Evolutionary conservation across 2,888 invertebrate genomes (phyloP).

Genomic region (Amphipyra berbera): DNA sequence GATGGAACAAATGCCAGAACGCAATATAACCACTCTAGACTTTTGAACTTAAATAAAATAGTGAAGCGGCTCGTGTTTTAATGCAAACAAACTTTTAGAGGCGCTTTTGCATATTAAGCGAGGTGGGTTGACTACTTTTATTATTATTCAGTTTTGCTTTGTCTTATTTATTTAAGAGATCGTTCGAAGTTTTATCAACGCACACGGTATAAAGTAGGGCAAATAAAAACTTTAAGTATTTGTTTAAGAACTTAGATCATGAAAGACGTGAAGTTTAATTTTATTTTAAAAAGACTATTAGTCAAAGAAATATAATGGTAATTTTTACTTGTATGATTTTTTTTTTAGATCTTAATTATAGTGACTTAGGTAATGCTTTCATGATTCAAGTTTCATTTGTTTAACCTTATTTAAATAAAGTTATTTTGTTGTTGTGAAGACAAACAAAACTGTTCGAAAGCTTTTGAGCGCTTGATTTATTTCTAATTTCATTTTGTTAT

Average conservation of each 20-base stretch:
- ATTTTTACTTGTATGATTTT: conserved; percentile 17
- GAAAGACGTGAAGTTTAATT: conserved; percentile 69
- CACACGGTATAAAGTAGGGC: conserved; percentile 69
- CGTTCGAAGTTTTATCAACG: conserved; percentile 67
- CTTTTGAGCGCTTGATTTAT: conserved; percentile 83
- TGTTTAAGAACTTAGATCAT: conserved; percentile 79
- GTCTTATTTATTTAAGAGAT: conserved; percentile 81
- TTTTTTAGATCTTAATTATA: conserved; percentile 7
- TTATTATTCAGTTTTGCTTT: conserved; percentile 88
- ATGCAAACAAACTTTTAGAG: conserved; percentile 90
- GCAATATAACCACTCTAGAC: conserved; percentile 90
- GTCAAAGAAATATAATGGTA: conserved; percentile 3
- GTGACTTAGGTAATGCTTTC: conserved; percentile 69
- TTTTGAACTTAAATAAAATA: conserved; percentile 88
- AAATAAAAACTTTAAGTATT: conserved; percentile 70
- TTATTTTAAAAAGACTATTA: conserved; percentile 21
- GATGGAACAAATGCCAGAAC: conserved; percentile 88
- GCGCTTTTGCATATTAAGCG: conserved; percentile 90
- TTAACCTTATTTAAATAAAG: conserved; percentile 71
- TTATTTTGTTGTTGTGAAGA: conserved; percentile 78
- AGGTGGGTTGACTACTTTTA: conserved; percentile 89
- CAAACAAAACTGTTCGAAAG: conserved; percentile 88
- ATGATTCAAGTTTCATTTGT: conserved; percentile 79
- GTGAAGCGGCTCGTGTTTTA: conserved; percentile 90
- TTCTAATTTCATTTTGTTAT: conserved; percentile 71